A percentile compares a stretch with the other conserved stretches of the same genome.
Evolutionary conservation across 1,140 invertebrate species (phyloP).

Genomic region (Pseudomyrmex pallidus): DNA sequence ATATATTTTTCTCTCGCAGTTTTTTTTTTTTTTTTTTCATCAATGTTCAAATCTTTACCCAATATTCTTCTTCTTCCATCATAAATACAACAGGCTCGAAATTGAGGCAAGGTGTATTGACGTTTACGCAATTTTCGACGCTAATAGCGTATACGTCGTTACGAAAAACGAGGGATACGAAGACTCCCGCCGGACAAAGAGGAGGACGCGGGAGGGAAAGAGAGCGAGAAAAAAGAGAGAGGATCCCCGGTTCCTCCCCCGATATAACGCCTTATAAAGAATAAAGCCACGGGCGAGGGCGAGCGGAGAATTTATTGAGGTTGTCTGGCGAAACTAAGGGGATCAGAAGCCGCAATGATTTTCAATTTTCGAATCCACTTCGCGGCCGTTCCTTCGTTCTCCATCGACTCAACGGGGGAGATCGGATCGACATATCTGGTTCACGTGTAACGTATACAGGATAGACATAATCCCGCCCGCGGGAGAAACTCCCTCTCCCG

Average conservation of each 20-base stretch:
- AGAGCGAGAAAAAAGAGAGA: constrained; percentile 16
- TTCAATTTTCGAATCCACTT: constrained; percentile 84
- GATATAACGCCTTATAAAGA: constrained; percentile 74
- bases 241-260: constrained; percentile 52
- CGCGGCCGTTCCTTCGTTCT: constrained; percentile 66
- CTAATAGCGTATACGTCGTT: constrained; percentile 46
- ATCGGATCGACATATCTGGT: constrained; percentile 62
- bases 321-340: constrained; percentile 82
- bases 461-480: constrained; percentile 56
- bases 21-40: constrained; percentile 11
- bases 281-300: constrained; percentile 67
- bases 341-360: constrained; percentile 84
- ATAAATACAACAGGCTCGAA: neutral
- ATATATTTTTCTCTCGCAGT: constrained; percentile 34
- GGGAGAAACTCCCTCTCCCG: constrained; percentile 49
- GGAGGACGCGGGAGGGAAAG: constrained; percentile 25
- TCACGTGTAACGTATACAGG: constrained; percentile 55
- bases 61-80: neutral
- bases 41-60: constrained; percentile 13
- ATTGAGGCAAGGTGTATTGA: constrained; percentile 30
- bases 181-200: constrained; percentile 57
- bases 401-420: constrained; percentile 41
- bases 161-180: constrained; percentile 42
- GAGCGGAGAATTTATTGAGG: constrained; percentile 81
- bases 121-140: constrained; percentile 43